Percentiles rank a stretch among this genome's conserved stretches.
Evolutionary conservation across 2,888 invertebrate species (phyloP).

Genomic region (Apamea crenata): DNA sequence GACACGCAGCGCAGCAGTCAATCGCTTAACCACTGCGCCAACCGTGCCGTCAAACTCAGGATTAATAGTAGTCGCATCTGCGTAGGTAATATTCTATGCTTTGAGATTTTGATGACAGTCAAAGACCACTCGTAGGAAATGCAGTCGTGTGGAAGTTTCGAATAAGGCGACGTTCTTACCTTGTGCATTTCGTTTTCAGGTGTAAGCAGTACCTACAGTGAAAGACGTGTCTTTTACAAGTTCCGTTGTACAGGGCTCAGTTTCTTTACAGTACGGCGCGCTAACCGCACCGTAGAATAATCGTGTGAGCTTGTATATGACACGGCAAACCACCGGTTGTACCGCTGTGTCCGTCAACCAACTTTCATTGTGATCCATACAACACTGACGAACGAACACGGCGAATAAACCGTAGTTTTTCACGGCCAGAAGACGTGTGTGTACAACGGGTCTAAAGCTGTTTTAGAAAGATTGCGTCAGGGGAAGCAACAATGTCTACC

Average conservation of each 20-base stretch:
- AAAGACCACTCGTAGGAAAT: constrained; percentile 32
- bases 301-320: neutral
- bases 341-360: neutral
- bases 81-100: constrained; percentile 65
- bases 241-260: neutral
- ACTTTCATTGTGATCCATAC: neutral
- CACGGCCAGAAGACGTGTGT: too few species aligned
- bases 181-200: neutral
- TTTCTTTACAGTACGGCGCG: neutral
- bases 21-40: too few species aligned
- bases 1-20: too few species aligned
- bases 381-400: neutral
- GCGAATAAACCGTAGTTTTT: neutral
- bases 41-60: too few species aligned
- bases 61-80: constrained; percentile 65
- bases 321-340: neutral
- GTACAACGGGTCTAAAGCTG: too few species aligned
- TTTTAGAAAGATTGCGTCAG: too few species aligned
- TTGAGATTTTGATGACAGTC: constrained; percentile 59
- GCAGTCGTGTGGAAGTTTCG: constrained; percentile 3
- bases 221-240: neutral
- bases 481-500: neutral
- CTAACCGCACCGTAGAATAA: neutral
- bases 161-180: neutral
- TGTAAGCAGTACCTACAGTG: neutral